Evolutionary conservation across 2,888 invertebrate species (phyloP).

Genomic region (Synergus itoensis): DNA sequence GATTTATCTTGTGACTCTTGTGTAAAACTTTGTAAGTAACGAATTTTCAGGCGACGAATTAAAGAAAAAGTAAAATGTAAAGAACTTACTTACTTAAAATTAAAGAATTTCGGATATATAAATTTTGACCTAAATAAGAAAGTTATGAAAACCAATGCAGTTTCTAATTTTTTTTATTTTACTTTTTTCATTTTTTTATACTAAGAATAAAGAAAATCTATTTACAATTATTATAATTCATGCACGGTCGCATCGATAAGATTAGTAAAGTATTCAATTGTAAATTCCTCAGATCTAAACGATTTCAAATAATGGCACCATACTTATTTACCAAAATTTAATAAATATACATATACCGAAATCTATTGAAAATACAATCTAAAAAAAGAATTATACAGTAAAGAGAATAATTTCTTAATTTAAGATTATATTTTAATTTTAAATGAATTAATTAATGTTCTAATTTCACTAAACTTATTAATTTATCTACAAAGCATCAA

Average conservation of each 20-base stretch:
- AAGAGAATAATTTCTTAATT: too few relatives aligned
- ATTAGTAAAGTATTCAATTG: not conserved
- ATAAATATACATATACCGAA: not conserved
- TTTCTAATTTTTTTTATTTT: constrained; percentile 26
- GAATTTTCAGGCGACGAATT: too few relatives aligned
- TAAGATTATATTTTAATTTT: too few relatives aligned
- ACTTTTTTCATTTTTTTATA: constrained; percentile 19
- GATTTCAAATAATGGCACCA: constrained; percentile 2
- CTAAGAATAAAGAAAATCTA: constrained; percentile 33
- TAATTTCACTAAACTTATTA: not conserved
- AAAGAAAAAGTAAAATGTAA: too few relatives aligned
- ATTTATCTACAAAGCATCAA: constrained; percentile 1
- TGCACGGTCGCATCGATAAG: not conserved
- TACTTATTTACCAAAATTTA: not conserved
- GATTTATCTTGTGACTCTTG: too few relatives aligned
- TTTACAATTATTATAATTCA: constrained; percentile 21
- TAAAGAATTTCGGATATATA: too few relatives aligned
- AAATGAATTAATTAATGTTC: too few relatives aligned
- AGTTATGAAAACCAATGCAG: not conserved
- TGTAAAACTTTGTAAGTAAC: too few relatives aligned
- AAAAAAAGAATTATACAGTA: too few relatives aligned
- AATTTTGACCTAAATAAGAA: not conserved
- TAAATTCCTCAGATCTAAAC: constrained; percentile 4
- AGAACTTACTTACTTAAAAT: too few relatives aligned
- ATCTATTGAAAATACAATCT: not conserved